Percentiles rank a stretch among this genome's conserved stretches.
Evolutionary conservation across 2,888 invertebrate species (phyloP).

Genomic region (Mimachlamys varia): DNA sequence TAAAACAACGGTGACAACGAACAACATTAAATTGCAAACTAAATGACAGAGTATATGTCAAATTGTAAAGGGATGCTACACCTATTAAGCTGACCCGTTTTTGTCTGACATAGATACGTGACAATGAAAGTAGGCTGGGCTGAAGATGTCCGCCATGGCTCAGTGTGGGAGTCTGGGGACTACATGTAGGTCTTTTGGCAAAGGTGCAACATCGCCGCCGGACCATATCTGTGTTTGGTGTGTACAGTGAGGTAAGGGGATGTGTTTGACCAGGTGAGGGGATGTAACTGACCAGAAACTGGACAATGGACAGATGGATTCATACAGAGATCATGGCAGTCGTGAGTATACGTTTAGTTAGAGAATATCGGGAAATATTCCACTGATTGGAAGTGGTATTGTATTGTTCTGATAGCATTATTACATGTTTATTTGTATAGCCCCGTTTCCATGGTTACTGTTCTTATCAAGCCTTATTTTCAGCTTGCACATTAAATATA

Average conservation of each 20-base stretch:
- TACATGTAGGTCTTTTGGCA: not conserved
- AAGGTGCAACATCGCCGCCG: not conserved
- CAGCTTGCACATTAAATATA: too few relatives aligned
- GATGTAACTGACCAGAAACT: not conserved
- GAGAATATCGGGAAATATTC: not conserved
- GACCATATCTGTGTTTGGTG: not conserved
- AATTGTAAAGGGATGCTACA: not conserved
- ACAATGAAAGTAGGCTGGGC: not conserved
- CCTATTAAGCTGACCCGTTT: not conserved
- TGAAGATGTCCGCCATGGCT: not conserved
- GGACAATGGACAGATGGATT: constrained; percentile 15
- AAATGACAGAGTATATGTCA: not conserved
- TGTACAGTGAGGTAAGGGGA: not conserved
- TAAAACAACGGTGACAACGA: not conserved
- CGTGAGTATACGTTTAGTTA: not conserved
- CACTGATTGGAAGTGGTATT: not conserved
- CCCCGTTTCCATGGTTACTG: too few relatives aligned
- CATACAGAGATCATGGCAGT: not conserved
- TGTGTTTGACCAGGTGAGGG: not conserved
- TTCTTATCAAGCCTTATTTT: too few relatives aligned
- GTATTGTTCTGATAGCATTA: too few relatives aligned
- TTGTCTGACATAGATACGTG: not conserved
- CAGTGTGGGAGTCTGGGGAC: not conserved
- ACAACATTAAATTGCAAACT: not conserved
- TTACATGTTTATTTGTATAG: too few relatives aligned